Conservation (phyloP, 2,797 vertebrate species). For the Mormyrops attenuatus region DNA sequence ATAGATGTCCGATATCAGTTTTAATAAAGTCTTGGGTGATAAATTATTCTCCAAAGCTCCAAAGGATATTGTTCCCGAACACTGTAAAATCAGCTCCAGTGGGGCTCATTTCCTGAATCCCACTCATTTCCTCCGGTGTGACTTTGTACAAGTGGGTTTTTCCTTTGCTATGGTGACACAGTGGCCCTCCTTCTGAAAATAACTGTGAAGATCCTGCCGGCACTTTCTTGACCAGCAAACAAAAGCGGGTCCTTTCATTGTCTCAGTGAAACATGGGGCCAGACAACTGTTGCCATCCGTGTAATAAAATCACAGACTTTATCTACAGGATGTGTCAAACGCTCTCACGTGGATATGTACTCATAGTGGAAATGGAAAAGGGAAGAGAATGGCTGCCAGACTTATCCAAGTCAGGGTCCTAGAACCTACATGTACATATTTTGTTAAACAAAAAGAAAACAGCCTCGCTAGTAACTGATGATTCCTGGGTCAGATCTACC, state of each 20-base stretch:
- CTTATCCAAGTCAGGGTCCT: background rate
- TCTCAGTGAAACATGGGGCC: background rate
- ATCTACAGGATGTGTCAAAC: background rate
- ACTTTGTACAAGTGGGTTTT: conserved; percentile 19
- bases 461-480: background rate
- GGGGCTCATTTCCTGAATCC: conserved; percentile 29
- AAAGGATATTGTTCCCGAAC: conserved; percentile 28
- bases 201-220: conserved; percentile 31
- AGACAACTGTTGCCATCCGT: background rate
- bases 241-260: background rate
- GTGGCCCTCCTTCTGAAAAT: conserved; percentile 36
- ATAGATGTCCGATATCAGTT: background rate
- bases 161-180: conserved; percentile 27
- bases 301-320: background rate
- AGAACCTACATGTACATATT: background rate
- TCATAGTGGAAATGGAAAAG: background rate
- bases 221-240: background rate
- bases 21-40: background rate
- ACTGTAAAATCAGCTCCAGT: conserved; percentile 25
- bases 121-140: conserved; percentile 32
- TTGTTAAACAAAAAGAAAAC: background rate
- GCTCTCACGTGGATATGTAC: background rate
- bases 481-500: background rate
- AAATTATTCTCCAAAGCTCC: background rate
- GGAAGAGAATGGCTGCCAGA: background rate